phyloP scores from a whole-genome alignment of 2,888 invertebrate genomes.

The Mythimna pallens region DNA sequence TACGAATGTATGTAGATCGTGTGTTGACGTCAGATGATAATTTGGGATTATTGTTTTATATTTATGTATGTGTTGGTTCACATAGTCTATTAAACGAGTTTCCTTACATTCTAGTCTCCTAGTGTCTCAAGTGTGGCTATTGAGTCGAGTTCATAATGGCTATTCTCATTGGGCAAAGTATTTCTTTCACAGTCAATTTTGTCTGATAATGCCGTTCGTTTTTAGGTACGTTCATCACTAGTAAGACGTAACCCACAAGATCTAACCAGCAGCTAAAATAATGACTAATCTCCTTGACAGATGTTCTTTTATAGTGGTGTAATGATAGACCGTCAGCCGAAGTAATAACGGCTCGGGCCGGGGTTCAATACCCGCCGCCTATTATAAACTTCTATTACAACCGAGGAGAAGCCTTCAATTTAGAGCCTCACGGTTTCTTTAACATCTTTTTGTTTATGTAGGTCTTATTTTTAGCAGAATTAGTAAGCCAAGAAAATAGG shows the following conservation, averaged over 20 bases:
- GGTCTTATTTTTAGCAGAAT: conserved; percentile 38
- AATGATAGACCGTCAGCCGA: conserved; percentile 63
- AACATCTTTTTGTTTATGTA: conserved; percentile 54
- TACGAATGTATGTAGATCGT: conserved; percentile 21
- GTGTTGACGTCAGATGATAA: conserved; percentile 19
- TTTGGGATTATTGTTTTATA: conserved; percentile 8
- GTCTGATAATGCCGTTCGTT: background rate
- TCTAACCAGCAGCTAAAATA: conserved; percentile 17
- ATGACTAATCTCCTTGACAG: conserved; percentile 34
- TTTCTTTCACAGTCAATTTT: background rate
- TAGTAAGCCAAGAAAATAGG: conserved; percentile 5
- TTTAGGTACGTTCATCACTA: background rate
- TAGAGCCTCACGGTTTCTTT: conserved; percentile 59
- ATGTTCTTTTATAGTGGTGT: conserved; percentile 35
- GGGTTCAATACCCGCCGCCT: conserved; percentile 70
- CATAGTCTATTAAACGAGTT: background rate
- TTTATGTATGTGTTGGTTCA: background rate
- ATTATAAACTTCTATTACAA: conserved; percentile 63
- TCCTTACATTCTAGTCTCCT: background rate
- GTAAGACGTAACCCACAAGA: background rate
- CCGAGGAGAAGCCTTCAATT: conserved; percentile 62
- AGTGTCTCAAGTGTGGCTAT: background rate
- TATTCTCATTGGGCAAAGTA: background rate
- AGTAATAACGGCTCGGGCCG: conserved; percentile 59
- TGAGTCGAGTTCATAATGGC: background rate